phyloP scores from a whole-genome alignment of 2,113 vertebrate species.

The Triplophysa dalaica region DNA sequence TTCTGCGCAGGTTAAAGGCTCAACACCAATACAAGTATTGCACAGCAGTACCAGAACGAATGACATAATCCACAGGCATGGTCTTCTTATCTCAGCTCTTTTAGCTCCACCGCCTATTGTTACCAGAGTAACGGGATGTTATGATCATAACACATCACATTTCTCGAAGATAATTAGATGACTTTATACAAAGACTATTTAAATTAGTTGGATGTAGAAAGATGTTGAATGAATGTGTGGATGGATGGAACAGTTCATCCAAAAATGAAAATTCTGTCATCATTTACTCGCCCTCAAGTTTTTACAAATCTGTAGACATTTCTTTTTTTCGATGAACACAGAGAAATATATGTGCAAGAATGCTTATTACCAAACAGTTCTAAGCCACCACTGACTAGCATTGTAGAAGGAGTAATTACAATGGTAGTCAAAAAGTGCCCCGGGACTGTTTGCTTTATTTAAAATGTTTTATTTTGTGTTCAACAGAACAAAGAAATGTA shows the following conservation, averaged over 20 bases:
- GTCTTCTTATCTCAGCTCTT: conserved; percentile 39
- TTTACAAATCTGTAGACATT: too few relatives aligned
- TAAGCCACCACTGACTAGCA: too few relatives aligned
- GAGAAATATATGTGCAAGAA: too few relatives aligned
- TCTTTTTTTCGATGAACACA: too few relatives aligned
- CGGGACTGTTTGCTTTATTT: too few relatives aligned
- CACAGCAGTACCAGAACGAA: conserved; percentile 30
- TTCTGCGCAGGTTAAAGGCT: neutral
- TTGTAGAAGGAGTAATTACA: too few relatives aligned
- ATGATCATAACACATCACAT: conserved; percentile 37
- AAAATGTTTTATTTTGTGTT: too few relatives aligned
- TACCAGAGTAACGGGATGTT: conserved; percentile 46
- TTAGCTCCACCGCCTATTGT: conserved; percentile 27
- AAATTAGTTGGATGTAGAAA: neutral
- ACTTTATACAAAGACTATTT: conserved; percentile 22
- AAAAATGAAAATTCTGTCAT: neutral
- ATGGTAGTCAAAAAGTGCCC: too few relatives aligned
- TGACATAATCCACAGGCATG: conserved; percentile 31
- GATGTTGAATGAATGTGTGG: neutral
- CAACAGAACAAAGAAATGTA: too few relatives aligned
- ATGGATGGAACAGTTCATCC: neutral
- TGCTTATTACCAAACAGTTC: too few relatives aligned
- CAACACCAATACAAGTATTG: neutral
- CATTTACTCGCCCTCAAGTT: too few relatives aligned
- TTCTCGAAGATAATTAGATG: conserved; percentile 14